Percentiles rank a stretch among this genome's conserved stretches.
Evolutionary conservation across 2,888 invertebrate genomes (phyloP).

Genomic region (Morinoia aosen): DNA sequence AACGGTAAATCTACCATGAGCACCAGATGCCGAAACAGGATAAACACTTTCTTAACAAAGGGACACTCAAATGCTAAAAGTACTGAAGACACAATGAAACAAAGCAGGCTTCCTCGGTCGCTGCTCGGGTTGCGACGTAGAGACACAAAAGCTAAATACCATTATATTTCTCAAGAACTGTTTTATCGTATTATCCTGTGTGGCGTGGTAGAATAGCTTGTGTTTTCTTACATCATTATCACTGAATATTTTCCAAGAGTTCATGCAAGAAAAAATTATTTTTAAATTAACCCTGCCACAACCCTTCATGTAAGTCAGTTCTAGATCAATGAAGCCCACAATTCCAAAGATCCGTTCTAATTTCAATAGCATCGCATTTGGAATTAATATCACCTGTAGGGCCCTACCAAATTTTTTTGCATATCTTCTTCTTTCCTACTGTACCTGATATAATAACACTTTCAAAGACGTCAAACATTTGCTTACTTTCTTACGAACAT

Average conservation of each 20-base stretch:
- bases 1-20: no score
- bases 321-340: not conserved
- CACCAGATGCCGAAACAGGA: no score
- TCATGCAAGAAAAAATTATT: not conserved
- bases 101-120: no score
- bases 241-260: not conserved
- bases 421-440: not conserved
- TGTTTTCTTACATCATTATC: no score
- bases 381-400: not conserved
- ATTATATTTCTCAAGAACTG: no score
- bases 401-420: not conserved
- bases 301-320: not conserved
- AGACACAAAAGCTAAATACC: no score
- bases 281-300: not conserved
- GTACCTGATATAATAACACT: not conserved
- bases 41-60: no score
- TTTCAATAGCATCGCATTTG: not conserved
- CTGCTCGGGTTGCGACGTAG: no score
- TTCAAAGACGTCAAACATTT: not conserved
- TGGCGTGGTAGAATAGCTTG: no score
- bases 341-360: not conserved
- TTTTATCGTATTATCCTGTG: no score
- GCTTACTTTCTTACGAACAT: not conserved
- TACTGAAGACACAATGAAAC: no score
- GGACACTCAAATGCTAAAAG: no score